Evolutionary conservation across 2,113 vertebrate genomes (phyloP).

Genomic region (Gobio gobio): DNA sequence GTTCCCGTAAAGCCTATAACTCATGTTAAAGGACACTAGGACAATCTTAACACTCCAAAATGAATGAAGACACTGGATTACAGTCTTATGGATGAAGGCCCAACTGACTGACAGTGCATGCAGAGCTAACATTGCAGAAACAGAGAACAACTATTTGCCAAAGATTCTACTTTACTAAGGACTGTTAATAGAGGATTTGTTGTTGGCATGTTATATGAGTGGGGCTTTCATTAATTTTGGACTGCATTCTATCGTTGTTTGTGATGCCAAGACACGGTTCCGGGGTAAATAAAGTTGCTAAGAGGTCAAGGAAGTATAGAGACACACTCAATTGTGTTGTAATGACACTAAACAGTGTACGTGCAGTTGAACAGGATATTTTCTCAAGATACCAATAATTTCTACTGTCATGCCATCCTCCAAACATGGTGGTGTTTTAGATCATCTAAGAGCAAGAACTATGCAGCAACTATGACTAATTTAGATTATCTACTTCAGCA

Average conservation of each 20-base stretch:
- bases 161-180: not conserved
- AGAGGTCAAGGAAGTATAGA: not conserved
- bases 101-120: not conserved
- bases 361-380: not conserved
- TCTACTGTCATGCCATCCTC: not conserved
- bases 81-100: not conserved
- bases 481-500: not conserved
- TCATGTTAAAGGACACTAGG: constrained; percentile 4
- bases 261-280: not conserved
- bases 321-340: not conserved
- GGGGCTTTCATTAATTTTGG: not conserved
- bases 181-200: not conserved
- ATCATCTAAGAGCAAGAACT: not conserved
- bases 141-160: not conserved
- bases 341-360: constrained; percentile 6
- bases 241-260: not conserved
- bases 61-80: not conserved
- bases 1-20: not conserved
- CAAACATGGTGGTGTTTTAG: not conserved
- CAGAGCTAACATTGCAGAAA: not conserved
- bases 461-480: not conserved
- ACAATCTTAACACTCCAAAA: not conserved
- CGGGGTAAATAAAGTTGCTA: not conserved
- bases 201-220: not conserved
- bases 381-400: not conserved